These are phyloP conservation scores for Opisthograptis luteolata DNA, from an alignment of 2,888 invertebrate species.

Conservation along the genomic window DNA sequence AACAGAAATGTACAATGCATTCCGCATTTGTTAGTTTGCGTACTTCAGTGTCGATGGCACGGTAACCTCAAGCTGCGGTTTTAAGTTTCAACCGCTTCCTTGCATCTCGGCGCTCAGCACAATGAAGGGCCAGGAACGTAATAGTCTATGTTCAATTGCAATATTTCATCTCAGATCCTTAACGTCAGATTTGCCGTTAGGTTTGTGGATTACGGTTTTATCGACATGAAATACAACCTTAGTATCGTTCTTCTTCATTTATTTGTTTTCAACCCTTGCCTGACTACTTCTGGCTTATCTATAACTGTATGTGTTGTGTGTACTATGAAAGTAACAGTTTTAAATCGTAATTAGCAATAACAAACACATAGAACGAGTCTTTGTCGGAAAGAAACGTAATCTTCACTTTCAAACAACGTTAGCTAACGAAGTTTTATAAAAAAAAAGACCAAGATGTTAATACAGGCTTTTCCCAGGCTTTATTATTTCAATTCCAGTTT, in stretches of 20 bases:
- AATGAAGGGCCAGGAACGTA: constrained; percentile 15
- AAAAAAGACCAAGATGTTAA: too few relatives aligned
- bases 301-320: too few relatives aligned
- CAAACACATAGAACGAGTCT: too few relatives aligned
- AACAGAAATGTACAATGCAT: neutral
- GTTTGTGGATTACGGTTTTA: neutral
- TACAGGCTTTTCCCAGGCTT: neutral
- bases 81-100: constrained; percentile 31
- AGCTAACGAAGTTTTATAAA: too few relatives aligned
- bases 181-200: neutral
- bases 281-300: too few relatives aligned
- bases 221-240: too few relatives aligned
- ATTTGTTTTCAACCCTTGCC: too few relatives aligned
- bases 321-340: too few relatives aligned
- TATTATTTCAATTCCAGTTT: neutral
- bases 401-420: too few relatives aligned
- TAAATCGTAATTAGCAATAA: too few relatives aligned
- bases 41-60: constrained; percentile 35
- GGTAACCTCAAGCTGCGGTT: constrained; percentile 33
- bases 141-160: constrained; percentile 9
- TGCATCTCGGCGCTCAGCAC: constrained; percentile 12
- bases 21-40: constrained; percentile 3
- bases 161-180: neutral
- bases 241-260: too few relatives aligned
- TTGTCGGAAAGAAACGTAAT: too few relatives aligned